phyloP scores from a whole-genome alignment of 1,140 invertebrate species.

The Drosophila fuyamai region DNA sequence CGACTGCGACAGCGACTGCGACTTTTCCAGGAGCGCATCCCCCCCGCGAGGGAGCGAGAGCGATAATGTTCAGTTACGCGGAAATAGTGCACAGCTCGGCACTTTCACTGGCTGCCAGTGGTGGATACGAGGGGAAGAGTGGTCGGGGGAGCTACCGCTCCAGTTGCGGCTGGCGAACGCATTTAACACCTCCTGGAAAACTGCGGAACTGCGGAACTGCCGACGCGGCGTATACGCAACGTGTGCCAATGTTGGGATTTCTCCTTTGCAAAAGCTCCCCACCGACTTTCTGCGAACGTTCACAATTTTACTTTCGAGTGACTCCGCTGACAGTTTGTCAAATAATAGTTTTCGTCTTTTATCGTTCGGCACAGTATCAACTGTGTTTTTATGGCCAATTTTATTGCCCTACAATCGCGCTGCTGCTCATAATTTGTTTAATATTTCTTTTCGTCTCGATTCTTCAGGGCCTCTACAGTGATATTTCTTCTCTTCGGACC shows the following conservation, averaged over 20 bases:
- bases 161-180: conserved; percentile 56
- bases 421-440: conserved; percentile 51
- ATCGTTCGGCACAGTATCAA: conserved; percentile 36
- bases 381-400: conserved; percentile 62
- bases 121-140: conserved; percentile 6
- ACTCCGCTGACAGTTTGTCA: conserved; percentile 46
- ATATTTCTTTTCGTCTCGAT: conserved; percentile 36
- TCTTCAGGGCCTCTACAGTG: conserved; percentile 38
- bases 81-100: conserved; percentile 71
- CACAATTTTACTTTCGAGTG: conserved; percentile 54
- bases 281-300: conserved; percentile 48
- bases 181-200: conserved; percentile 62
- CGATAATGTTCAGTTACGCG: conserved; percentile 72
- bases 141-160: conserved; percentile 41
- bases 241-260: conserved; percentile 1
- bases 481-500: conserved; percentile 29
- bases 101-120: conserved; percentile 51
- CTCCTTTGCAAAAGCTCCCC: background rate
- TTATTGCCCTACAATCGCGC: conserved; percentile 46
- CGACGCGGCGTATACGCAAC: conserved; percentile 64
- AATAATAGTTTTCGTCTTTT: conserved; percentile 55
- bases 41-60: conserved; percentile 27
- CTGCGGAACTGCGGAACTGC: conserved; percentile 32
- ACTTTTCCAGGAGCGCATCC: conserved; percentile 70
- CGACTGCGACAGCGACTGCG: conserved; percentile 51